phyloP scores from a whole-genome alignment of 2,888 invertebrate species.

The Icerya purchasi region DNA sequence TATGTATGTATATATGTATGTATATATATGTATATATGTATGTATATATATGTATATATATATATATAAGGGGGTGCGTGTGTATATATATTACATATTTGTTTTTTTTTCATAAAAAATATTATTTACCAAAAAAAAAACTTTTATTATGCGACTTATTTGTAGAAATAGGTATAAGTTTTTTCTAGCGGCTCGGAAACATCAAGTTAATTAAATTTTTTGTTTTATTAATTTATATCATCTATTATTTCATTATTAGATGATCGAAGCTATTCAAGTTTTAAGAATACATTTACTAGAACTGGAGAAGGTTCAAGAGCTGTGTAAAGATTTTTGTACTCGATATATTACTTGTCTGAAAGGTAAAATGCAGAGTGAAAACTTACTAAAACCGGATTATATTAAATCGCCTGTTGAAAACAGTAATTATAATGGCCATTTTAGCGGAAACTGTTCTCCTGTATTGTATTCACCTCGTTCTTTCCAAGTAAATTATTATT shows the following conservation, averaged over 20 bases:
- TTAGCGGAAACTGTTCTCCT: slow-evolving; percentile 21
- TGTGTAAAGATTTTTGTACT: slow-evolving; percentile 86
- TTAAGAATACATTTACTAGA: slow-evolving; percentile 77
- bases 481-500: slow-evolving; percentile 19
- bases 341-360: slow-evolving; percentile 78
- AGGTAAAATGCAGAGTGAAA: slow-evolving; percentile 76
- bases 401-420: slow-evolving; percentile 26
- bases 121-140: too few relatives aligned
- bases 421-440: slow-evolving; percentile 19
- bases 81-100: too few relatives aligned
- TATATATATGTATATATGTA: too few relatives aligned
- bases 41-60: too few relatives aligned
- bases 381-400: slow-evolving; percentile 58
- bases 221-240: too few relatives aligned
- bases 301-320: slow-evolving; percentile 79
- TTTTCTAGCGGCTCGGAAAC: too few relatives aligned
- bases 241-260: slow-evolving; percentile 31
- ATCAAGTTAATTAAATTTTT: too few relatives aligned
- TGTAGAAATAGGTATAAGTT: too few relatives aligned
- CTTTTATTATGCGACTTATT: too few relatives aligned
- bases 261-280: slow-evolving; percentile 75
- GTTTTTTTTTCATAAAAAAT: too few relatives aligned
- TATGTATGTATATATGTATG: neutral
- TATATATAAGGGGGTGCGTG: too few relatives aligned
- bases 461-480: slow-evolving; percentile 21